These are phyloP conservation scores for Margarornis squamiger DNA, from an alignment of 2,797 vertebrate genomes.

Conservation along the genomic window DNA sequence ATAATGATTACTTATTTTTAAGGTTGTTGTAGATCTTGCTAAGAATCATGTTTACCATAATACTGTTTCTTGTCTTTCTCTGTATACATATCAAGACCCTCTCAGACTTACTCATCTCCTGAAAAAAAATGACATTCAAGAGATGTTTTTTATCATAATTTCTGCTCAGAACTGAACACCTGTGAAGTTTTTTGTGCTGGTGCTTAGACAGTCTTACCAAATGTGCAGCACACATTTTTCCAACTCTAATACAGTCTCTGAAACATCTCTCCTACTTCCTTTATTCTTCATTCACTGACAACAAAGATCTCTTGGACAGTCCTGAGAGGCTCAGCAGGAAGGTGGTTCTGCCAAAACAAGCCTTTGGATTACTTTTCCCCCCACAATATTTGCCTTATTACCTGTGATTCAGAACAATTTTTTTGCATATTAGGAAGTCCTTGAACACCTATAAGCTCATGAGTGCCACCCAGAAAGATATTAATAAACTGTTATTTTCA, in stretches of 20 bases:
- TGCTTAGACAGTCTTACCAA: neutral
- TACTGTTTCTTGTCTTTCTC: neutral
- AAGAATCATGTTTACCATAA: neutral
- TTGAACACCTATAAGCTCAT: neutral
- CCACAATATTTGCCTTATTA: neutral
- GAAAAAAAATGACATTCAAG: neutral
- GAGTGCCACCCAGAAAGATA: neutral
- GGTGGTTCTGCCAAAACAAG: neutral
- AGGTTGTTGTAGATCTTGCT: neutral
- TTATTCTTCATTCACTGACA: neutral
- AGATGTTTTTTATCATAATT: neutral
- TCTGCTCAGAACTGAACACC: neutral
- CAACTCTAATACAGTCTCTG: neutral
- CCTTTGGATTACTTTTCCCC: neutral
- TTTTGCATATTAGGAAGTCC: neutral
- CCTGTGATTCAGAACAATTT: neutral
- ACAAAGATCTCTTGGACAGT: neutral
- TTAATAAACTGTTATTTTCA: neutral
- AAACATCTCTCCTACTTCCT: neutral
- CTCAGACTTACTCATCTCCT: neutral
- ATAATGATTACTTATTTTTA: neutral
- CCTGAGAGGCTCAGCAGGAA: neutral
- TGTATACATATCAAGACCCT: neutral
- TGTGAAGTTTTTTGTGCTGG: neutral
- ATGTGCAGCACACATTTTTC: neutral